phyloP scores from a whole-genome alignment of 2,888 invertebrate species.

The Oxycera nigricornis region DNA sequence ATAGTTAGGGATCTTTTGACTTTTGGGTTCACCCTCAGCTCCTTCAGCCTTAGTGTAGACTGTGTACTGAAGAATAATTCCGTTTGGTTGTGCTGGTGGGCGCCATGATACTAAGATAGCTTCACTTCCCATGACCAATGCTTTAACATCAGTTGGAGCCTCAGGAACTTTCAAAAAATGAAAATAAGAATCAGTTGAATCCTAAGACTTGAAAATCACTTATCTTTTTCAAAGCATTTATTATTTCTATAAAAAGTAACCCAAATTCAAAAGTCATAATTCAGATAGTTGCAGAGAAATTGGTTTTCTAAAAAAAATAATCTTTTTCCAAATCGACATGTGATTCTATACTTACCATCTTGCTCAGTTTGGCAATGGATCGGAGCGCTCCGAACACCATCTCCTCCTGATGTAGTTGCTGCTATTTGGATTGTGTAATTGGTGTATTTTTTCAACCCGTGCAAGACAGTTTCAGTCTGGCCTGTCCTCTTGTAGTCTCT shows the following conservation, averaged over 20 bases:
- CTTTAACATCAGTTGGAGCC: conserved; percentile 91
- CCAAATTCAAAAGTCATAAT: too few species aligned
- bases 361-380: conserved; percentile 95
- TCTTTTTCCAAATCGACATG: not conserved
- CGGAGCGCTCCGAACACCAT: conserved; percentile 78
- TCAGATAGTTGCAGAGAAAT: too few species aligned
- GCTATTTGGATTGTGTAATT: conserved; percentile 97
- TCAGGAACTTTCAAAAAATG: conserved; percentile 76
- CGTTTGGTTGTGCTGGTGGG: conserved; percentile 90
- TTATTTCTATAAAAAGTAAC: not conserved
- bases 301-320: too few species aligned
- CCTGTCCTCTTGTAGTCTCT: conserved; percentile 91
- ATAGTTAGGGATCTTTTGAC: conserved; percentile 80
- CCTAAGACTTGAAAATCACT: not conserved
- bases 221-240: not conserved
- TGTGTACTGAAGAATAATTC: conserved; percentile 90
- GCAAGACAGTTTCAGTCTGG: conserved; percentile 92
- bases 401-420: conserved; percentile 93
- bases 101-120: conserved; percentile 94
- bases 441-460: conserved; percentile 91
- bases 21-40: conserved; percentile 70
- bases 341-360: conserved; percentile 75
- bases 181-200: not conserved
- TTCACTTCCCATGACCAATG: conserved; percentile 88
- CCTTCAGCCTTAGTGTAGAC: conserved; percentile 85